Evolutionary conservation across 2,113 vertebrate genomes (phyloP).

Genomic region (Psilopsiagon aurifrons): DNA sequence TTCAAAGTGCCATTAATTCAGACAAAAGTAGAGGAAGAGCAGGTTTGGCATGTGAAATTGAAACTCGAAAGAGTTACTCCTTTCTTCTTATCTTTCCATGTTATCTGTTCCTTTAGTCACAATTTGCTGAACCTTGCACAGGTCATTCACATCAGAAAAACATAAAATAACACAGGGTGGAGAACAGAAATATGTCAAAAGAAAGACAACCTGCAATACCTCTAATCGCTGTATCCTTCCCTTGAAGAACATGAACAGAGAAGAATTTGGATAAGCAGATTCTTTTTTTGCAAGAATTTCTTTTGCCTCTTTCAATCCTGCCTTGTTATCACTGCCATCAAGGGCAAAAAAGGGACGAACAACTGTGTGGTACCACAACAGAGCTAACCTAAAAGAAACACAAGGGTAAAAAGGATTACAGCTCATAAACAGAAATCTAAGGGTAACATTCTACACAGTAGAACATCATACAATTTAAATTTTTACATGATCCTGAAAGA

Average conservation of each 20-base stretch:
- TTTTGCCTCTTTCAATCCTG: conserved; percentile 92
- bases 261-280: conserved; percentile 95
- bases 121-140: not conserved
- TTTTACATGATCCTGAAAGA: not conserved
- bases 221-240: conserved; percentile 96
- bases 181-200: not conserved
- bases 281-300: conserved; percentile 95
- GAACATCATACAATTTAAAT: not conserved
- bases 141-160: not conserved
- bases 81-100: not conserved
- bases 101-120: not conserved
- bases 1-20: not conserved
- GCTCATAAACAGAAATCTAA: not conserved
- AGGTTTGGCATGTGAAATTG: not conserved
- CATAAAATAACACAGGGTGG: not conserved
- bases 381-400: conserved; percentile 83
- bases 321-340: conserved; percentile 90
- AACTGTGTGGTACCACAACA: conserved; percentile 98
- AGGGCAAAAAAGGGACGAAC: conserved; percentile 97
- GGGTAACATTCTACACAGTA: not conserved
- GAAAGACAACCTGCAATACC: conserved; percentile 72
- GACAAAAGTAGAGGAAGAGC: not conserved
- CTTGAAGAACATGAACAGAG: conserved; percentile 98
- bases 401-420: conserved; percentile 32
- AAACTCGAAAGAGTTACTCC: not conserved